Conservation (phyloP, 2,797 vertebrate genomes). For the Darevskia nairensis region DNA sequence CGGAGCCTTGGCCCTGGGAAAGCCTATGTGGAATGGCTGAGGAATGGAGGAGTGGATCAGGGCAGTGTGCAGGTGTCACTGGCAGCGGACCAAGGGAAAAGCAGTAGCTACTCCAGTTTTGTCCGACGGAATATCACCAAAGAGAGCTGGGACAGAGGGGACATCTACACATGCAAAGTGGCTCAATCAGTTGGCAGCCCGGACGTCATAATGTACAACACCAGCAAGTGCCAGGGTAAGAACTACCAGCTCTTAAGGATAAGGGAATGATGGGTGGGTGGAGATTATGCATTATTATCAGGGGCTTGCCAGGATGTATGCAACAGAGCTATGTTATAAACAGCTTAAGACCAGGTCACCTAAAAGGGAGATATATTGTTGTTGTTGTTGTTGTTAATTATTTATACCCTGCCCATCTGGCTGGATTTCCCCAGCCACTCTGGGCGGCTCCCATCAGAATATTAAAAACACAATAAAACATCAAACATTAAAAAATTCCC, state of each 20-base stretch:
- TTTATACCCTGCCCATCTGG: too few species aligned
- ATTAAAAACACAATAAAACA: too few species aligned
- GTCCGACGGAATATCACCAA: not conserved
- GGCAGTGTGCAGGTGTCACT: not conserved
- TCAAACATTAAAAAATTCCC: too few species aligned
- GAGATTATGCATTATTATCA: not conserved
- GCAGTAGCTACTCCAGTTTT: not conserved
- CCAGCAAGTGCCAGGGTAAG: conserved; percentile 37
- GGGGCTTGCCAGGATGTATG: not conserved
- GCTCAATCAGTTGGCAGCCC: not conserved
- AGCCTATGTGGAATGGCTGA: conserved; percentile 23
- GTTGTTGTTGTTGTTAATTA: too few species aligned
- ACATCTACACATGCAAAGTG: conserved; percentile 23
- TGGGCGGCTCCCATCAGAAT: too few species aligned
- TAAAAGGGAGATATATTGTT: too few species aligned
- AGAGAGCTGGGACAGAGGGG: conserved; percentile 30
- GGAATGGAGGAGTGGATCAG: not conserved
- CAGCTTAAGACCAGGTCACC: too few species aligned
- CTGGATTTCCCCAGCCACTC: too few species aligned
- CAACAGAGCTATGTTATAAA: not conserved
- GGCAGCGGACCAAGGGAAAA: not conserved
- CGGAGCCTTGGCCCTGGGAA: not conserved
- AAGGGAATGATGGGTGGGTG: not conserved
- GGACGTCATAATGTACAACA: not conserved
- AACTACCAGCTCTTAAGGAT: not conserved